Conservation (phyloP, 2,888 invertebrate genomes). For the Smittia aterrima region DNA sequence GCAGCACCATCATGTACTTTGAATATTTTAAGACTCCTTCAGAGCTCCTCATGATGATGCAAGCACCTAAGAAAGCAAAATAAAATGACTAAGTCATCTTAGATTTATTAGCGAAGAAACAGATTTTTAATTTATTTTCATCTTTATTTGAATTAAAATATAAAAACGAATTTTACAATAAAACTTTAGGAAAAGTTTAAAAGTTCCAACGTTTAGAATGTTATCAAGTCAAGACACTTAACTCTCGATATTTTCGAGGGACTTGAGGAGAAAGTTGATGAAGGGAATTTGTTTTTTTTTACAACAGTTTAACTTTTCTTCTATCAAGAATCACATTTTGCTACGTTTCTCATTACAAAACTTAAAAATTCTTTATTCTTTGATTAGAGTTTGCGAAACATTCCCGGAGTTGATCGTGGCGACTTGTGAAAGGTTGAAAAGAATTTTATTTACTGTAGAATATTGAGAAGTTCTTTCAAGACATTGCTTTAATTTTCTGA, state of each 20-base stretch:
- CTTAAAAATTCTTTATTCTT: not conserved
- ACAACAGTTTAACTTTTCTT: not conserved
- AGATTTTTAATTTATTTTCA: not conserved
- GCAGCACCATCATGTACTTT: not conserved
- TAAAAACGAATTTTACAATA: slow-evolving; percentile 8
- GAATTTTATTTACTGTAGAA: too few species aligned
- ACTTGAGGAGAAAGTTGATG: not conserved
- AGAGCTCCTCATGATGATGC: not conserved
- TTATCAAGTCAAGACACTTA: not conserved
- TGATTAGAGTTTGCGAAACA: not conserved
- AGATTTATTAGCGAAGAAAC: not conserved
- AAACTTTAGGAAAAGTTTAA: not conserved
- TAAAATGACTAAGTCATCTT: not conserved
- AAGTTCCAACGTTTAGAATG: not conserved
- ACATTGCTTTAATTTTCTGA: too few species aligned
- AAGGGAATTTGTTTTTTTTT: not conserved
- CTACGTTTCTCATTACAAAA: not conserved
- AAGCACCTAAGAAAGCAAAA: not conserved
- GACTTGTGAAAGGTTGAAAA: too few species aligned
- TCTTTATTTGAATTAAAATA: slow-evolving; percentile 3
- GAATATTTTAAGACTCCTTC: slow-evolving; percentile 24
- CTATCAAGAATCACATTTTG: slow-evolving; percentile 4
- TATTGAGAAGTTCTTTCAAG: too few species aligned
- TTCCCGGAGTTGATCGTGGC: not conserved
- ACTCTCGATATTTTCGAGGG: not conserved